Conservation (phyloP, 1,140 invertebrate genomes). For the Archivesica marissinica region DNA sequence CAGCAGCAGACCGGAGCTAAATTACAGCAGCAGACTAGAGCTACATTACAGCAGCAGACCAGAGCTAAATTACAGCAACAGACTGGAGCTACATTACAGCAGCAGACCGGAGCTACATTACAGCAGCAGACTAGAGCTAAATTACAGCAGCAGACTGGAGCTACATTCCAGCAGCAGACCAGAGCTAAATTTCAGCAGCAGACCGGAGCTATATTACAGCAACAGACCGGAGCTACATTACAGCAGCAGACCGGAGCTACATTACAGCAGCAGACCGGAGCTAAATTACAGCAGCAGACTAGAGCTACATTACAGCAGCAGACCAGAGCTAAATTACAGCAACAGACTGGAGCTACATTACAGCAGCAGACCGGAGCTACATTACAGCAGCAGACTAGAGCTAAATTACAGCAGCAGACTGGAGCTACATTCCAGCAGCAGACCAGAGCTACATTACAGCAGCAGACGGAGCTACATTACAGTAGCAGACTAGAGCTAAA, state of each 20-base stretch:
- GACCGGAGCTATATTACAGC: background rate
- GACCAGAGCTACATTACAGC: too few relatives aligned
- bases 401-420: background rate
- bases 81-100: background rate
- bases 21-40: background rate
- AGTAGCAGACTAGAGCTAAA: background rate
- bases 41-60: background rate
- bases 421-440: background rate
- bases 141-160: background rate
- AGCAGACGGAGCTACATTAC: background rate
- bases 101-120: background rate
- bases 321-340: background rate
- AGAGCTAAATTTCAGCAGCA: background rate
- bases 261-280: background rate
- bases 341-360: background rate
- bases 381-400: background rate
- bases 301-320: background rate
- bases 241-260: background rate
- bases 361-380: background rate
- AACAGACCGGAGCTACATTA: background rate
- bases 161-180: background rate
- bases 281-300: background rate
- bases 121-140: background rate
- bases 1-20: background rate
- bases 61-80: background rate